Conservation (phyloP, 2,888 invertebrate species). For the Ischnus inquisitorius region DNA sequence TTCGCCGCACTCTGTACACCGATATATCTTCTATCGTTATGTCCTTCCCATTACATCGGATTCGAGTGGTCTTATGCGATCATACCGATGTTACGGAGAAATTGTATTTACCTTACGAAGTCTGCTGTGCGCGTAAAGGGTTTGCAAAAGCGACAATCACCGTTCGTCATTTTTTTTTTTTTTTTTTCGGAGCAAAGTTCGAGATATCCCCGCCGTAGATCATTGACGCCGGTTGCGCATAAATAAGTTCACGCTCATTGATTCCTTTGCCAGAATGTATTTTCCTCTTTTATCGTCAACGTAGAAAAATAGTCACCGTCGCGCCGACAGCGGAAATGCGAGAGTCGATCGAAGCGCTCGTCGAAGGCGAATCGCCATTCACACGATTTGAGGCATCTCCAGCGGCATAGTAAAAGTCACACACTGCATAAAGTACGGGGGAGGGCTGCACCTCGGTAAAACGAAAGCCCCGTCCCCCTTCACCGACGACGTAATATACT, state of each 20-base stretch:
- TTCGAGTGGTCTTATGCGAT: neutral
- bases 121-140: neutral
- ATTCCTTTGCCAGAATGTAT: neutral
- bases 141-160: neutral
- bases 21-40: constrained; percentile 32
- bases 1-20: constrained; percentile 2
- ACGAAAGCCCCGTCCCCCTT: constrained; percentile 36
- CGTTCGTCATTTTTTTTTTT: too few species aligned
- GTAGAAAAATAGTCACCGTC: constrained; percentile 10
- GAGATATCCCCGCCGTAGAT: neutral
- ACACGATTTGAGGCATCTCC: constrained; percentile 5
- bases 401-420: neutral
- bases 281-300: neutral
- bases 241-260: neutral
- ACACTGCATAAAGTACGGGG: neutral
- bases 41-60: constrained; percentile 5
- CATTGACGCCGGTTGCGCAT: neutral
- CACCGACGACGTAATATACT: constrained; percentile 58
- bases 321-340: neutral
- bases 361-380: constrained; percentile 25
- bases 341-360: constrained; percentile 16
- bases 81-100: neutral
- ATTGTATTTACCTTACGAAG: neutral
- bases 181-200: neutral
- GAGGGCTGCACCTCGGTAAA: constrained; percentile 45